Base-by-base conservation (phyloP, 2,797 vertebrate species). In the Perodicticus potto region DNA sequence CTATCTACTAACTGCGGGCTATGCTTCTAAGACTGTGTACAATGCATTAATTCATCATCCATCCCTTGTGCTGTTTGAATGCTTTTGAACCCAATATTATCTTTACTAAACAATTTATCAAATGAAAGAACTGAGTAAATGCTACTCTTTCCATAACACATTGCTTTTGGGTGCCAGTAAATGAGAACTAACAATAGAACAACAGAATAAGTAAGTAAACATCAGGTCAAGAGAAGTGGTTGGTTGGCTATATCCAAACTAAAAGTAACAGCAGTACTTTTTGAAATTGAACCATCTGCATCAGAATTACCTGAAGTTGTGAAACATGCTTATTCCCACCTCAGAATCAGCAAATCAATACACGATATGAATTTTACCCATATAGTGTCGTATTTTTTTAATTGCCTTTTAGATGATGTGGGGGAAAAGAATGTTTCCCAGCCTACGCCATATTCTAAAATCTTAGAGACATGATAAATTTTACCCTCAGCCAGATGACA, bases 71-170 rank as follows among this genome's bases (percentile, higher is more conserved):
- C 40, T 70, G 55, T 78, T 85, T 84, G 55, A 96, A 81, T 86
- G 57, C 43, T 91, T 89, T 78, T 89, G 67, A 84, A 17, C n/a
- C 63, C 40, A 93, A 43, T 17, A 81, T 40, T 37, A 84, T 89
- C 80, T 82, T 96, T 88, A 81, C n/a, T 4, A 13, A 89, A 61
- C 84, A 86, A 82, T 82, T 95, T 92, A 93, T 96, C 89, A 96
- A 53, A 65, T 70, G 27, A 37, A 95, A 76, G 43, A 78, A 59
- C 7, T 88, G 11, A 82, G 81, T 91, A 82, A 87, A 93, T 78
- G 72, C 37, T 92, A 67, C 22, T 76, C 43, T 91, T 95, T 92
- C 84, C 34, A 84, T 91, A 81, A 55, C 59, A 91, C 53, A 59
- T 45, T 92, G 83, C 55, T 89, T 85, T 94, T 13, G 45, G n/a